Evolutionary conservation across 64 coral and sea anemone species (phyloP), one percentile per base, ranked within the genome.

Genomic region (Orbicella faveolata): DNA sequence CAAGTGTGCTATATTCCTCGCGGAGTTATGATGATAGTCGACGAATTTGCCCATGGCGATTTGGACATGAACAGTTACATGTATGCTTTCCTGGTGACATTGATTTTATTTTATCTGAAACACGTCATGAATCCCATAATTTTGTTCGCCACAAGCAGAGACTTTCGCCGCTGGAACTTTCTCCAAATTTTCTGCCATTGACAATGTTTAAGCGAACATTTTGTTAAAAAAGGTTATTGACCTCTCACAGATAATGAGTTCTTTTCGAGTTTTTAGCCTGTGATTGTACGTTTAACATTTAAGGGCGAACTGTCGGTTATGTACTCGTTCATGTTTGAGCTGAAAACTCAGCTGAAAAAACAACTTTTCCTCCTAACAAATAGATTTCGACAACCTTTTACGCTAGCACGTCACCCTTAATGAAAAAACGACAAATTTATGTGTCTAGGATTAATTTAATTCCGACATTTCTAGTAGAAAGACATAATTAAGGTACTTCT

Each of bases 41-140:
- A 81, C 6, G 92, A 89, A 33, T 96, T 80, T 73, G 91, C 83
- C 7, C 41, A 63, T 18, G 23, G 9, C 21, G 30, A 72, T 15
- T 14, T 85, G 36, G 81, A 96, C 25, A 39, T 80, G 34, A 78
- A 75, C 7, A 21, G 64, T 7, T 83, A 52, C 77, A 63, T 59
- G 59, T 96, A 91, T 61, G 61, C 87, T 52, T 57, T 88, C 63
- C 70, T 96, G 7, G 30, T 91, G 17, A 64, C 83, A 1, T 57
- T 96, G 13, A 84, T 96, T 77, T 59, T 94, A 11, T 96, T 88
- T 78, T 96, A 96, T 59, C 69, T 96, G 25, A 96, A 96, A 33
- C 95, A 96, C n/a, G 83, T 96, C 4, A 90, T 96, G 63, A 96
- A 94, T 77, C 95, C 95, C 3, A 83, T 94, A n/a, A 87, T 96